phyloP scores from a whole-genome alignment of 1,140 invertebrate genomes.

The Diorhabda elongata region DNA sequence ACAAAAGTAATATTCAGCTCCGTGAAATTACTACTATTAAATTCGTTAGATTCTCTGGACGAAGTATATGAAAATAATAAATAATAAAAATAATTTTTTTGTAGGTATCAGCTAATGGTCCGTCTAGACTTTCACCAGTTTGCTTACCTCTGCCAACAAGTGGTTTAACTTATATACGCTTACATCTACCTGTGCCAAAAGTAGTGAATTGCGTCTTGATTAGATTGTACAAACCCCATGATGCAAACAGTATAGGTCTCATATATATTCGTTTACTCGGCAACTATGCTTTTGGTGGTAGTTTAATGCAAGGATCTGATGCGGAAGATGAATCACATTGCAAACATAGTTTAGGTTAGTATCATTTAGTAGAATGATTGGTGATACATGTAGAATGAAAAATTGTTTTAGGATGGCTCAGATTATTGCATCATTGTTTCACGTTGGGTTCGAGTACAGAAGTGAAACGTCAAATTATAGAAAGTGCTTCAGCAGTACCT shows the following conservation, averaged over 20 bases:
- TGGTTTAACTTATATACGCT: conserved; percentile 79
- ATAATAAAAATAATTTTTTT: conserved; percentile 11
- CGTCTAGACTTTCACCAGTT: conserved; percentile 57
- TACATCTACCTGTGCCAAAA: conserved; percentile 75
- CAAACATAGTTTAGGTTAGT: conserved; percentile 33
- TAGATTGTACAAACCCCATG: conserved; percentile 75
- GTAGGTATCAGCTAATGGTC: conserved; percentile 55
- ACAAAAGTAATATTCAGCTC: too few relatives aligned
- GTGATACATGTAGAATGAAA: not conserved
- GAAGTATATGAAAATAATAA: not conserved
- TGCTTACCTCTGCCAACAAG: conserved; percentile 73
- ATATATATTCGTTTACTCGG: conserved; percentile 84
- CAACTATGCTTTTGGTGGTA: conserved; percentile 66
- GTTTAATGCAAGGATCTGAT: conserved; percentile 46
- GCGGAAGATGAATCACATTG: conserved; percentile 41
- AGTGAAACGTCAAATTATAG: conserved; percentile 46
- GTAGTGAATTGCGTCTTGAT: conserved; percentile 67
- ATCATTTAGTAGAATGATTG: conserved; percentile 8
- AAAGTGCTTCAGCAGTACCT: conserved; percentile 60
- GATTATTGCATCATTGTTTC: conserved; percentile 65
- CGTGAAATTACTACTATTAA: too few relatives aligned
- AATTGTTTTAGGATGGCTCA: conserved; percentile 56
- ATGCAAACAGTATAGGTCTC: conserved; percentile 81
- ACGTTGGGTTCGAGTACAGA: conserved; percentile 51
- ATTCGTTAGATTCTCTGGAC: too few relatives aligned